Conservation (phyloP, 1,140 invertebrate species). For the Tyrophagus putrescentiae region DNA sequence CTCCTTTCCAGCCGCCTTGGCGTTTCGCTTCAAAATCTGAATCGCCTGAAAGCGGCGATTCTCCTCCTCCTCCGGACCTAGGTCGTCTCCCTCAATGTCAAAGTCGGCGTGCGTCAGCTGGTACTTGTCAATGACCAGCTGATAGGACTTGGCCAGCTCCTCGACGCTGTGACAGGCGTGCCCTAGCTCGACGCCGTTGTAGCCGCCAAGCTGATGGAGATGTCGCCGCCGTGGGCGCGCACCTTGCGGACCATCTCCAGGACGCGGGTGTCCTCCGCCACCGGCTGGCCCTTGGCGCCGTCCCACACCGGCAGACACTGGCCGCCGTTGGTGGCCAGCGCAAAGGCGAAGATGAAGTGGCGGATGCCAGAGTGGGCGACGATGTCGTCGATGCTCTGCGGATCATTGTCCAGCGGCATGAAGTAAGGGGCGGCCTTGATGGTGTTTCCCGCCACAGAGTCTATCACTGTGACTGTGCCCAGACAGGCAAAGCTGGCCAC, state of each 20-base stretch:
- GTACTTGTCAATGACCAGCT: slow-evolving; percentile 19
- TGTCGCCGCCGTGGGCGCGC: slow-evolving; percentile 8
- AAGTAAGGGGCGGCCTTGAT: slow-evolving; percentile 11
- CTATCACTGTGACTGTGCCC: too few species aligned
- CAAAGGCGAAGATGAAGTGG: slow-evolving; percentile 16
- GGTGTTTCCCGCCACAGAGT: background rate
- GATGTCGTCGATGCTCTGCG: slow-evolving; percentile 16
- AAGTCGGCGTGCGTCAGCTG: slow-evolving; percentile 14
- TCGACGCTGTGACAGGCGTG: background rate
- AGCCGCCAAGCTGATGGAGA: slow-evolving; percentile 16
- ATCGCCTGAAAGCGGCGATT: slow-evolving; percentile 10
- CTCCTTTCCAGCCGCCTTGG: background rate
- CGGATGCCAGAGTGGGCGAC: background rate
- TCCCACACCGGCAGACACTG: slow-evolving; percentile 16
- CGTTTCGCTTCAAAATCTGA: slow-evolving; percentile 14
- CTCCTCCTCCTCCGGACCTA: background rate
- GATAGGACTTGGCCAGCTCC: slow-evolving; percentile 4
- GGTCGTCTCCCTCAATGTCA: slow-evolving; percentile 13
- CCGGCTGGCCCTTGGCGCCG: background rate
- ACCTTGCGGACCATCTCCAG: background rate
- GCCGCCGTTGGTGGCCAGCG: background rate
- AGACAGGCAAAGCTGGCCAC: background rate
- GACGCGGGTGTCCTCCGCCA: background rate
- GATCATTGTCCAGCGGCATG: slow-evolving; percentile 17
- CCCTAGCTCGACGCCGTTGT: slow-evolving; percentile 11